Evolutionary conservation across 2,113 vertebrate genomes (phyloP).

Genomic region (Taxidea taxus): DNA sequence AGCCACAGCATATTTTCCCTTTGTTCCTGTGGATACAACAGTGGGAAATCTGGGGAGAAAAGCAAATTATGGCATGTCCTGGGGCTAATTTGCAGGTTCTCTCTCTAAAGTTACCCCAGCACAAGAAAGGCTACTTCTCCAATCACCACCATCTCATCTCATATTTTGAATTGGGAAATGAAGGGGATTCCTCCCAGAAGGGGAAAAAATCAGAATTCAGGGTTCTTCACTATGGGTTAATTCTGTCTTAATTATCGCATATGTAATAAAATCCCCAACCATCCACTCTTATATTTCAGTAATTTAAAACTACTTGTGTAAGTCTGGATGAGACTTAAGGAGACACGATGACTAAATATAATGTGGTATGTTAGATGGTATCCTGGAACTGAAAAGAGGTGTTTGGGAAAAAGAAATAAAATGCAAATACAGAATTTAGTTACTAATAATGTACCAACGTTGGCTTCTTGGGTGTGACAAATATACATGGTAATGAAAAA

Average conservation of each 20-base stretch:
- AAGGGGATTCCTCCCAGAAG: background rate
- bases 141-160: background rate
- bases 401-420: background rate
- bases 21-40: background rate
- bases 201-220: background rate
- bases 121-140: background rate
- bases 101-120: background rate
- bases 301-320: background rate
- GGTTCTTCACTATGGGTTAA: background rate
- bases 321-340: background rate
- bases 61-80: background rate
- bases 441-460: background rate
- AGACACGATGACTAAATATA: background rate
- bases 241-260: background rate
- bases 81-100: background rate
- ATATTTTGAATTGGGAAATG: background rate
- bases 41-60: background rate
- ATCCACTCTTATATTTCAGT: background rate
- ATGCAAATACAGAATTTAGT: background rate
- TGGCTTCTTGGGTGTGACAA: background rate
- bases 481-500: background rate
- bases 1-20: background rate
- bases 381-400: background rate
- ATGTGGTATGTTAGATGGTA: background rate
- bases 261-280: background rate